Conservation (phyloP, 1,140 invertebrate genomes). For the Nixonia krombeini region DNA sequence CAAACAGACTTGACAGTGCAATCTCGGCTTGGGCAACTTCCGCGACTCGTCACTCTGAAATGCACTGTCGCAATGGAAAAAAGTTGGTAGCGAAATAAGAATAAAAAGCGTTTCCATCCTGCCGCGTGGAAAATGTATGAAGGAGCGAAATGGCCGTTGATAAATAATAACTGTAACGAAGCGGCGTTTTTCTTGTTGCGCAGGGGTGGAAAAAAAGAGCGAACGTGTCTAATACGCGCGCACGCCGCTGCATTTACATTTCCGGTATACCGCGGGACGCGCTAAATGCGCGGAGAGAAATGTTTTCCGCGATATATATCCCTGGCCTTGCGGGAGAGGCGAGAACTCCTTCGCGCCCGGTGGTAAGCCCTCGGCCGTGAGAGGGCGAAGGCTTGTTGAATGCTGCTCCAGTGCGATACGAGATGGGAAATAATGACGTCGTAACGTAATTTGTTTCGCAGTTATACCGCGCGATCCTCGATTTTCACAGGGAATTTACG, state of each 20-base stretch:
- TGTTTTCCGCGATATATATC: constrained; percentile 11
- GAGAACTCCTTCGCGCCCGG: constrained; percentile 2
- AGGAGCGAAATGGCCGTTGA: too few relatives aligned
- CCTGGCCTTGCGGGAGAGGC: background rate
- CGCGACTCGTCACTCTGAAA: too few relatives aligned
- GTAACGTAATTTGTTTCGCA: constrained; percentile 29
- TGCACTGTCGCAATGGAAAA: too few relatives aligned
- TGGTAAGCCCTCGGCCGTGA: constrained; percentile 13
- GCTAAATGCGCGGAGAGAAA: constrained; percentile 21
- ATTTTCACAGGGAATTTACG: too few relatives aligned
- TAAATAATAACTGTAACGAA: too few relatives aligned
- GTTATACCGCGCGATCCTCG: constrained; percentile 15
- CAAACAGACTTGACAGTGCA: too few relatives aligned
- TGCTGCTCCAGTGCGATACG: constrained; percentile 22
- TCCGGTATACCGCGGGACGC: constrained; percentile 8
- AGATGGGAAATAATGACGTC: constrained; percentile 26
- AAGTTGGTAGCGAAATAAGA: too few relatives aligned
- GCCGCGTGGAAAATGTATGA: too few relatives aligned
- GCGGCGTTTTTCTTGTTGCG: too few relatives aligned
- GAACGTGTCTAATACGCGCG: constrained; percentile 29
- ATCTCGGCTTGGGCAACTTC: too few relatives aligned
- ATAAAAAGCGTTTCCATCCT: too few relatives aligned
- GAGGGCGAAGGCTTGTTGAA: too few relatives aligned
- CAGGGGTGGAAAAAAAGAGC: constrained; percentile 14
- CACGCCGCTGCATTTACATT: constrained; percentile 28